phyloP scores from a whole-genome alignment of 2,113 vertebrate genomes.

The Platysternon megacephalum region DNA sequence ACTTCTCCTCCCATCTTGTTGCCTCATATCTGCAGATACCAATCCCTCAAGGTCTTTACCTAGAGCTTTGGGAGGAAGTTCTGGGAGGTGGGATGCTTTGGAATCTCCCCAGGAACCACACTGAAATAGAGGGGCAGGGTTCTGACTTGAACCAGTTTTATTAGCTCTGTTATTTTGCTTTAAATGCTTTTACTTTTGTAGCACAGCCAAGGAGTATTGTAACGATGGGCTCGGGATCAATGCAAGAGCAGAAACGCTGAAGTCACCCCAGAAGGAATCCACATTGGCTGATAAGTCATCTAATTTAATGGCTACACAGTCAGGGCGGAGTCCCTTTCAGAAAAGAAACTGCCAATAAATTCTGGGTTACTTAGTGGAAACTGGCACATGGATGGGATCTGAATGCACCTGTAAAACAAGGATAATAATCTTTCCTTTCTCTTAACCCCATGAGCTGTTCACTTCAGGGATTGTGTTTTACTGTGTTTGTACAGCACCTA shows the following conservation, averaged over 20 bases:
- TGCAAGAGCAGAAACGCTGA: not conserved
- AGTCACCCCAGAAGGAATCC: not conserved
- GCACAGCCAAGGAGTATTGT: not conserved
- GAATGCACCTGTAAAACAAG: not conserved
- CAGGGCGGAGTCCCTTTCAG: not conserved
- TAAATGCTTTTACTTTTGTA: not conserved
- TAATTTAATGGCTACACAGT: not conserved
- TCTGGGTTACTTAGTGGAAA: not conserved
- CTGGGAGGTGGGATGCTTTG: not conserved
- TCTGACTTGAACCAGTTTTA: not conserved
- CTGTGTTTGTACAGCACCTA: not conserved
- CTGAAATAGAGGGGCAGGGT: not conserved
- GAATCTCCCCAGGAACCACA: not conserved
- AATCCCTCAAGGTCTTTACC: not conserved
- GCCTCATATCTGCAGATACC: not conserved
- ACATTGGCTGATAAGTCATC: not conserved
- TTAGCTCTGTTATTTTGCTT: not conserved
- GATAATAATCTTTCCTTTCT: not conserved
- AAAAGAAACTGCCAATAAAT: not conserved
- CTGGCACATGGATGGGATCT: fast-evolving
- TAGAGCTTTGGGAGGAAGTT: not conserved
- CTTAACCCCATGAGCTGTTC: not conserved
- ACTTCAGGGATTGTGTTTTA: not conserved
- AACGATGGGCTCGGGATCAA: not conserved
- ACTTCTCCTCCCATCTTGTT: not conserved